Conservation (phyloP, 2,113 vertebrate genomes). For the Herpailurus yagouaroundi region DNA sequence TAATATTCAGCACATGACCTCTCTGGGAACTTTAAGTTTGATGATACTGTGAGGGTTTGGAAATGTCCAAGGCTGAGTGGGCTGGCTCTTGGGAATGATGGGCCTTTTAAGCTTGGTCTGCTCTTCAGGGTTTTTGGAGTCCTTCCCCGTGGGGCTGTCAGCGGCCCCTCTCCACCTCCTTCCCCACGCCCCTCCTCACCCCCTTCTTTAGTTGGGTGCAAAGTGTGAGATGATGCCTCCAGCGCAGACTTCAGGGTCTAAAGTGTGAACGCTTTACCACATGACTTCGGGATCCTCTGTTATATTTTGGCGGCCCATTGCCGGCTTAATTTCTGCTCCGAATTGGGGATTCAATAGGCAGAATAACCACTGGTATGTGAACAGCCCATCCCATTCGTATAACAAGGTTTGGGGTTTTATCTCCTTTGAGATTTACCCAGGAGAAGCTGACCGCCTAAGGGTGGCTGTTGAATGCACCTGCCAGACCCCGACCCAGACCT, state of each 20-base stretch:
- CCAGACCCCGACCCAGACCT: neutral
- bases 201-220: neutral
- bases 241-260: neutral
- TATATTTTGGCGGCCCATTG: neutral
- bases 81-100: neutral
- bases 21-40: slow-evolving; percentile 45
- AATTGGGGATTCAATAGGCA: neutral
- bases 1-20: neutral
- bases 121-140: neutral
- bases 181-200: fast-evolving
- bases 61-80: neutral
- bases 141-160: neutral
- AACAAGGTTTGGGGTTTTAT: neutral
- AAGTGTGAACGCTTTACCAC: neutral
- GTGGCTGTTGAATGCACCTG: neutral
- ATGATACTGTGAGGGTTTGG: neutral
- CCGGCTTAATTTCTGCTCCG: neutral
- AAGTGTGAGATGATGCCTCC: neutral
- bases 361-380: neutral
- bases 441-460: too few species aligned
- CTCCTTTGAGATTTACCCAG: neutral
- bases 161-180: neutral
- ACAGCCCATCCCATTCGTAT: fast-evolving
- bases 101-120: neutral
- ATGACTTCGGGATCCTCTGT: neutral